Evolutionary conservation across 30 jellyfish, hydroid and myxozoan species (phyloP), one percentile per base, ranked within the genome.

Genomic region (Nemopilema nomurai): DNA sequence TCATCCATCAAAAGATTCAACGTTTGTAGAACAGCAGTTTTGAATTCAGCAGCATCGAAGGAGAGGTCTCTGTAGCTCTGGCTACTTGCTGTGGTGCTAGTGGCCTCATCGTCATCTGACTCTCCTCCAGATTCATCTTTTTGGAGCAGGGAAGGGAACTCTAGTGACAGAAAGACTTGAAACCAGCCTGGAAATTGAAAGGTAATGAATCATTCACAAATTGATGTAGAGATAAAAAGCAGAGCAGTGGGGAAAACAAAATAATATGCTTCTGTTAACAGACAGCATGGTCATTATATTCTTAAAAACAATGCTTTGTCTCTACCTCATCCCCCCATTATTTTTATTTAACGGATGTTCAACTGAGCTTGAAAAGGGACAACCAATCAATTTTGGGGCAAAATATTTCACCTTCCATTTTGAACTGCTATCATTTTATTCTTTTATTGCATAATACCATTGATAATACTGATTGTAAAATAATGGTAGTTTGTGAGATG

Each of bases 1-100:
- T 90, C 97, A 82, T 87, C 96, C 97, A 95, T 86, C 64, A 95
- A 63, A 8, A 95, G 79, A 21, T 87, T 91, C 74, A 95, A 52
- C 0, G 90, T 79, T 76, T 95, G 97, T 4, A 88, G 72, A 16
- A 82, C 97, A 19, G 97, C 97, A 28, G 89, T 92, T 29, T 91
- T 90, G 90, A 95, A 95, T 41, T 90, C 99, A 52, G 89, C 69
- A 1, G 76, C 52, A 69, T 90, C 91, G 32, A 95, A 87, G 76
- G 85, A 30, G 0, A 49, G 84, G 18, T 90, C 95, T 23, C 95
- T 33, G 71, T 33, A 49, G 62, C 86, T 79, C 28, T 24, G 53
- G 62, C 87, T 80, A 53, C 97, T 90, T 51, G 52, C 82, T 19
- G 92, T 80, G 17, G 92, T 67, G 67, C 92, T 79, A 25, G 85